These are phyloP conservation scores for Leucophora obtusa DNA, from an alignment of 2,888 invertebrate species.

Conservation along the genomic window DNA sequence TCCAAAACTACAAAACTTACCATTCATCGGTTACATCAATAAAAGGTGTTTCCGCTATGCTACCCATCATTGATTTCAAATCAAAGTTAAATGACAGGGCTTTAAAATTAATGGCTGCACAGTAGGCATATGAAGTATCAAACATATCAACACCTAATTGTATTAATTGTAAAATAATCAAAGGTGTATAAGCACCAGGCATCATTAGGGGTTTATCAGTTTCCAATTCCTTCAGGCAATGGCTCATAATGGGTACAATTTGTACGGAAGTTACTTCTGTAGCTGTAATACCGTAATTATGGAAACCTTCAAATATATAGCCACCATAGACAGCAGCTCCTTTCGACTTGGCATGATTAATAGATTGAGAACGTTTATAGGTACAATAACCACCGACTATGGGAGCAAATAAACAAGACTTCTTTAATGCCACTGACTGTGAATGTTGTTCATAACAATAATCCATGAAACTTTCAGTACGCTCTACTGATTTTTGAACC, in stretches of 20 bases:
- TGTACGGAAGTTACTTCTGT: slow-evolving; percentile 80
- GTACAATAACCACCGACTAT: slow-evolving; percentile 84
- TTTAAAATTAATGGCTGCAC: slow-evolving; percentile 84
- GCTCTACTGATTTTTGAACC: slow-evolving; percentile 84
- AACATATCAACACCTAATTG: slow-evolving; percentile 91
- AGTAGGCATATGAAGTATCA: slow-evolving; percentile 90
- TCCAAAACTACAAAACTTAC: slow-evolving; percentile 73
- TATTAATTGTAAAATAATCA: slow-evolving; percentile 85
- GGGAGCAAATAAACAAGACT: slow-evolving; percentile 79
- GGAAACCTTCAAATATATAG: slow-evolving; percentile 89
- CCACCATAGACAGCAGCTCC: slow-evolving; percentile 82
- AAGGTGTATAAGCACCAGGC: slow-evolving; percentile 89
- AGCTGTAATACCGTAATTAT: slow-evolving; percentile 83
- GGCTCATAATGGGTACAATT: slow-evolving; percentile 82
- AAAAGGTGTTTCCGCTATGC: slow-evolving; percentile 79
- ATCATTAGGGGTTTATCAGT: slow-evolving; percentile 83
- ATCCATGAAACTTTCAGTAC: slow-evolving; percentile 84
- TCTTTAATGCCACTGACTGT: slow-evolving; percentile 79
- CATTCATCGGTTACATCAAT: slow-evolving; percentile 81
- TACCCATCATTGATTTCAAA: slow-evolving; percentile 65
- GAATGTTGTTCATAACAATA: slow-evolving; percentile 84
- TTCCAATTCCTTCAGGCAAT: slow-evolving; percentile 79
- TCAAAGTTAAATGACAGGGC: slow-evolving; percentile 84
- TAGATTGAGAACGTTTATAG: slow-evolving; percentile 83
- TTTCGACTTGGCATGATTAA: slow-evolving; percentile 80